Evolutionary conservation across 1,140 invertebrate genomes (phyloP), one percentile per base, ranked within the genome.

Genomic region (Dufourea novaeangliae): DNA sequence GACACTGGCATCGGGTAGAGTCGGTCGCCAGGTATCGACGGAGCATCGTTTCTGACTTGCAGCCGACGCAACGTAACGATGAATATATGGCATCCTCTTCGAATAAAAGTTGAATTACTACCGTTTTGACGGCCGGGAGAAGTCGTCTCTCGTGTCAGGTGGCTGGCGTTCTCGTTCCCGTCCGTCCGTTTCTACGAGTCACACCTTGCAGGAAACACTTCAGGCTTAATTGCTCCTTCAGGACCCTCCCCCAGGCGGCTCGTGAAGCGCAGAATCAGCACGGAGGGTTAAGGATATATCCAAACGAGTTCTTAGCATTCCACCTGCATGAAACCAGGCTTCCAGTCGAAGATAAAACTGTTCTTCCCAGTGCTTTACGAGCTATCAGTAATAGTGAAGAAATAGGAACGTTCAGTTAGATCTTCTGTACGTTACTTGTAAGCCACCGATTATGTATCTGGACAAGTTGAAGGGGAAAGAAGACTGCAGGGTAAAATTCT

Each of bases 131-230:
- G 79, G 84, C 82, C 76, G 80, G 77, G 68, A 78, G 84, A 74
- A 87, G 85, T 87, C 87, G 86, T 86, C 87, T 84, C 72, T 62
- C 82, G 88, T 87, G 90, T 91, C 90, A 91, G 90, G 86, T 92
- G 90, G 90, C 83, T 82, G 82, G 88, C 89, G 88, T 90, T 91
- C 87, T 86, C 85, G 79, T 88, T 90, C 85, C 83, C 83, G 84
- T 87, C 83, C 77, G 82, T 85, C 83, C 74, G 73, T 85, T 86
- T 85, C 87, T 88, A 87, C 87, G 83, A 89, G 89, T 91, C 90
- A 90, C 89, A 91, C 90, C 90, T 92, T 91, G 88, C 90, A 92
- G 90, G 90, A 91, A 91, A 90, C 88, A 90, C 89, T 91, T 85
- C 46, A 86, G 80, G 86, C 87, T 89, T 91, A 91, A 92, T 92